A percentile compares a stretch with the other conserved stretches of the same genome.
Evolutionary conservation across 2,888 invertebrate genomes (phyloP).

Genomic region (Xylota segnis): DNA sequence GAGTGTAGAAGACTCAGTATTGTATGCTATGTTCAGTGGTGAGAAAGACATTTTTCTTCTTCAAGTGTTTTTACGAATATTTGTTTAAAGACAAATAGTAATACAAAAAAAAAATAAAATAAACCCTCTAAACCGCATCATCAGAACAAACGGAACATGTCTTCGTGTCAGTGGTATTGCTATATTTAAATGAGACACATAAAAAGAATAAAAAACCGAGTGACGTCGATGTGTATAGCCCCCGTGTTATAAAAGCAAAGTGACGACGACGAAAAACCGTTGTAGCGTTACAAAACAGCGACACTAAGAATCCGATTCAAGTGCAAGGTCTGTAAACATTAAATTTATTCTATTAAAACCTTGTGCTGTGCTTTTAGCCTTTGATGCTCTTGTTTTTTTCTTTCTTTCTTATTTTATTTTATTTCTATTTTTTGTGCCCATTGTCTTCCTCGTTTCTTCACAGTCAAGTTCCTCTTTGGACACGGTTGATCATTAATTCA

Average conservation of each 20-base stretch:
- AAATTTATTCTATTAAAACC: conserved; percentile 68
- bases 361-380: conserved; percentile 45
- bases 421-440: conserved; percentile 1
- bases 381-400: conserved; percentile 34
- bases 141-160: conserved; percentile 70
- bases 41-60: conserved; percentile 42
- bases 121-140: conserved; percentile 50
- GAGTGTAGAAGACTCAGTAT: conserved; percentile 41
- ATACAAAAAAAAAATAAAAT: conserved; percentile 15
- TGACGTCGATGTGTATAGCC: conserved; percentile 63
- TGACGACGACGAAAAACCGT: conserved; percentile 59
- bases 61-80: background rate
- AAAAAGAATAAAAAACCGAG: conserved; percentile 41
- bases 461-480: conserved; percentile 23
- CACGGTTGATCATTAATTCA: conserved; percentile 51
- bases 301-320: conserved; percentile 71
- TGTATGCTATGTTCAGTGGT: conserved; percentile 34
- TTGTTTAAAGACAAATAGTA: conserved; percentile 9
- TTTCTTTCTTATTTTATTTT: too few relatives aligned
- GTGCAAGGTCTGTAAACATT: conserved; percentile 77
- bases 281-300: conserved; percentile 70
- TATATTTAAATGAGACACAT: conserved; percentile 70
- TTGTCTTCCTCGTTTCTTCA: conserved; percentile 38
- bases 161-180: conserved; percentile 71
- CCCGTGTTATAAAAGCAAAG: conserved; percentile 46